Conservation (phyloP, 2,888 invertebrate genomes). For the Palloptera scutellata region DNA sequence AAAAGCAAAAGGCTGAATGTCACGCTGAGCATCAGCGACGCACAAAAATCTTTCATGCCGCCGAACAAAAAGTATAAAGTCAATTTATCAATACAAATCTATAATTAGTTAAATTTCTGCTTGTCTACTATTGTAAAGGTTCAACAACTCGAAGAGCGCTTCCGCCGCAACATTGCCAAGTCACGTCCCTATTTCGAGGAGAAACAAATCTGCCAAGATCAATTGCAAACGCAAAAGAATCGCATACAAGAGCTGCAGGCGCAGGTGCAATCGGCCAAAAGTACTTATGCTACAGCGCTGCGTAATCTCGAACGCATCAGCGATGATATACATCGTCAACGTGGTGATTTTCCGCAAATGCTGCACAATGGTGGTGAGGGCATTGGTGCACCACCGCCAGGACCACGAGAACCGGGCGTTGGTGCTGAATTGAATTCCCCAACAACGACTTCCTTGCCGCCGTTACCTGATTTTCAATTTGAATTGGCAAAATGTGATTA, state of each 20-base stretch:
- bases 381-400: conserved; percentile 56
- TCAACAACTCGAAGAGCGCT: conserved; percentile 81
- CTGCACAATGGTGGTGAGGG: conserved; percentile 27
- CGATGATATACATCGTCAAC: conserved; percentile 80
- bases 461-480: conserved; percentile 66
- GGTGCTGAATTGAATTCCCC: conserved; percentile 72
- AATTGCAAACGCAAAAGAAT: conserved; percentile 83
- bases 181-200: conserved; percentile 92
- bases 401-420: conserved; percentile 74
- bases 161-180: conserved; percentile 83
- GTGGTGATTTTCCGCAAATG: conserved; percentile 55
- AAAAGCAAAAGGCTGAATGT: conserved; percentile 86
- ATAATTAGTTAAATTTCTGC: not conserved
- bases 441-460: conserved; percentile 52
- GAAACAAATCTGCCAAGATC: conserved; percentile 85
- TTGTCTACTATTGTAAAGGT: conserved; percentile 64
- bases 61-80: conserved; percentile 75
- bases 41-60: conserved; percentile 80
- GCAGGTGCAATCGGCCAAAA: conserved; percentile 77
- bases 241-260: conserved; percentile 83
- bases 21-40: conserved; percentile 86
- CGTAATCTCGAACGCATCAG: conserved; percentile 89
- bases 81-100: not conserved
- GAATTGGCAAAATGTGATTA: conserved; percentile 70
- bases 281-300: conserved; percentile 81